These are phyloP conservation scores for Cladorhizidae sp. DNA, from an alignment of 37 sponge, comb jelly and placozoan genomes.

Conservation along the genomic window DNA sequence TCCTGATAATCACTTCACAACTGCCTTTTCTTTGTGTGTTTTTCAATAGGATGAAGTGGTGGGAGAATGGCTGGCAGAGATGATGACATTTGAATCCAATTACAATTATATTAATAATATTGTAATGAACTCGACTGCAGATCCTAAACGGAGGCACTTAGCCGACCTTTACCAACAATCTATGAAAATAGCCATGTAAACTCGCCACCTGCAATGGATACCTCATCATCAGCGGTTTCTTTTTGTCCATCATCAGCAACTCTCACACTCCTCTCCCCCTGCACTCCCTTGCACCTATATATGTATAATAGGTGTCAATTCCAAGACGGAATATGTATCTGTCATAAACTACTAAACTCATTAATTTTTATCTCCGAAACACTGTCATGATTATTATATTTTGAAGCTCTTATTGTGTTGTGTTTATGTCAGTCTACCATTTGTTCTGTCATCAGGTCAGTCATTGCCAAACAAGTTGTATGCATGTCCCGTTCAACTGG, in stretches of 20 bases:
- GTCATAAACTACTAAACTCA: too few relatives aligned
- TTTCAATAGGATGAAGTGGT: slow-evolving; percentile 21
- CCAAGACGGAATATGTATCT: too few relatives aligned
- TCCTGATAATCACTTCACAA: neutral
- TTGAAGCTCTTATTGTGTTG: too few relatives aligned
- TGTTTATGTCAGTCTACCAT: too few relatives aligned
- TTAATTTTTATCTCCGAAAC: too few relatives aligned
- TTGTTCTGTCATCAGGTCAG: too few relatives aligned
- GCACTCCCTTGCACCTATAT: neutral
- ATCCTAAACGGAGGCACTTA: neutral
- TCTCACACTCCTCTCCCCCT: neutral
- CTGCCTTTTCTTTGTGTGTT: neutral
- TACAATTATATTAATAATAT: neutral
- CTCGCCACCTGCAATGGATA: neutral
- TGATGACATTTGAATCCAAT: slow-evolving; percentile 38
- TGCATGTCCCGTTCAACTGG: too few relatives aligned
- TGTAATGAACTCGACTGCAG: neutral
- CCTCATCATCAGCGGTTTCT: neutral
- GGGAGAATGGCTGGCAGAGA: neutral
- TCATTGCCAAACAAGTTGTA: too few relatives aligned
- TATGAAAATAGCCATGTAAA: neutral
- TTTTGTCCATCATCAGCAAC: too few relatives aligned
- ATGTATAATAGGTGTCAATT: too few relatives aligned
- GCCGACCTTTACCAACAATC: slow-evolving; percentile 37
- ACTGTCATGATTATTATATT: too few relatives aligned